phyloP scores from a whole-genome alignment of 2,888 invertebrate genomes.

The Torymus tubicola region DNA sequence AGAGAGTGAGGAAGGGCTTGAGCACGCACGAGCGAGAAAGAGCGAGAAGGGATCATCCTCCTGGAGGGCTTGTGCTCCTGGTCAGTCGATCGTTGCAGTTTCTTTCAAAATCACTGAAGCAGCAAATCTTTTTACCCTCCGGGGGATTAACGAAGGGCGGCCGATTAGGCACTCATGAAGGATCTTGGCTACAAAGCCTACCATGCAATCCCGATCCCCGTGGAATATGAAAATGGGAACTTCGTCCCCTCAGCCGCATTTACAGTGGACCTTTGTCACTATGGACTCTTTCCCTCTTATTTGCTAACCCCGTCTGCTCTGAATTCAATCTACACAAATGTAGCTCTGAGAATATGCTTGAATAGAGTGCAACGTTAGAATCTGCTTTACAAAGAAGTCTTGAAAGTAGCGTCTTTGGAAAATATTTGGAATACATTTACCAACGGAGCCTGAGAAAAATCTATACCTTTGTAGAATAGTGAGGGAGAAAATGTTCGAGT shows the following conservation, averaged over 20 bases:
- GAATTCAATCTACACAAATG: no score
- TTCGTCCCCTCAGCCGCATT: background rate
- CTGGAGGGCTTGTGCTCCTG: conserved; percentile 67
- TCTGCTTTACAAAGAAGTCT: no score
- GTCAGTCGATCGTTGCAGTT: conserved; percentile 67
- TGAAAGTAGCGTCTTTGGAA: no score
- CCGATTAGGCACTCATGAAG: conserved; percentile 70
- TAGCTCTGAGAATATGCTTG: no score
- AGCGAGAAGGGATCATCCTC: conserved; percentile 40
- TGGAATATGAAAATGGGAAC: conserved; percentile 54
- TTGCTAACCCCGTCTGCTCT: no score
- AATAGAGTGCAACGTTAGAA: no score
- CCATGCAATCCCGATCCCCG: conserved; percentile 61
- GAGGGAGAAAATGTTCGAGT: no score
- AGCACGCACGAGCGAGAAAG: conserved; percentile 7
- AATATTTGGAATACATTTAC: no score
- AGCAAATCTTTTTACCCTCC: conserved; percentile 72
- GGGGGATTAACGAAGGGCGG: conserved; percentile 72
- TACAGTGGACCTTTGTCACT: background rate
- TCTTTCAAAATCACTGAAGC: conserved; percentile 74
- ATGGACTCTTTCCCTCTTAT: background rate
- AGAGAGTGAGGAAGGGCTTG: background rate
- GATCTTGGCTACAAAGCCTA: conserved; percentile 54
- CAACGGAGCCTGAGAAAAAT: no score
- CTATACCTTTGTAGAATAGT: no score